Percentiles rank a stretch among this genome's conserved stretches.
Conservation (phyloP, 2,113 vertebrate species). For the rabbit (Oryctolagus cuniculus) region DNA sequence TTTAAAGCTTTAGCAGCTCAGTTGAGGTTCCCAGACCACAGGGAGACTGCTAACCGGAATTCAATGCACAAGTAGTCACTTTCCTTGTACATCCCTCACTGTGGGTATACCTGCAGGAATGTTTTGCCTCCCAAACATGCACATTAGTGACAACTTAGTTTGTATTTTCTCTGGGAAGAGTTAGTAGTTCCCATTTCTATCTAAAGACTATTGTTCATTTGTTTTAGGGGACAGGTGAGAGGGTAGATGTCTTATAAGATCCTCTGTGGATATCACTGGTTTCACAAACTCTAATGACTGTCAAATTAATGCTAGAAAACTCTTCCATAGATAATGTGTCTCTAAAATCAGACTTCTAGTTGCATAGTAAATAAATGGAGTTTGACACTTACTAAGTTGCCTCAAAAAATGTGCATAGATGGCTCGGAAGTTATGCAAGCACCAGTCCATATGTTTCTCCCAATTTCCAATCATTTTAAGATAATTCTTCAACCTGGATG, state of each 20-base stretch:
- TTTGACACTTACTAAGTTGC: not conserved
- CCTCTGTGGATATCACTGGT: not conserved
- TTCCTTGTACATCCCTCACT: not conserved
- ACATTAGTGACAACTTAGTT: not conserved
- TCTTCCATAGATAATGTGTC: not conserved
- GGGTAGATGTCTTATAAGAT: not conserved
- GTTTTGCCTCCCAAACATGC: not conserved
- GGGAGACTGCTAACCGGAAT: fast-evolving
- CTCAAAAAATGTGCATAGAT: not conserved
- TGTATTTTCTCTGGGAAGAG: not conserved
- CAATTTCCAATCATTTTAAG: not conserved
- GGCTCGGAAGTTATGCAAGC: not conserved
- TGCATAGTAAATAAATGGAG: not conserved
- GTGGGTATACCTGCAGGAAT: fast-evolving
- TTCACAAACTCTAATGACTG: not conserved
- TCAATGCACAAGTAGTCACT: fast-evolving
- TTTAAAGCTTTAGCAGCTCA: not conserved
- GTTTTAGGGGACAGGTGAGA: not conserved
- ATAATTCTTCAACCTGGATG: not conserved
- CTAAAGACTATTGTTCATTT: not conserved
- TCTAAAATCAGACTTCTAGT: not conserved
- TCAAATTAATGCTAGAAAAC: not conserved
- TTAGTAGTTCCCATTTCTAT: not conserved
- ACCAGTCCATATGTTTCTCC: not conserved
- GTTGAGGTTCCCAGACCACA: not conserved